A percentile compares a stretch with the other conserved stretches of the same genome.
These are phyloP conservation scores for Phalacrocorax brasilianus DNA, from an alignment of 2,113 vertebrate species.

Conservation along the genomic window DNA sequence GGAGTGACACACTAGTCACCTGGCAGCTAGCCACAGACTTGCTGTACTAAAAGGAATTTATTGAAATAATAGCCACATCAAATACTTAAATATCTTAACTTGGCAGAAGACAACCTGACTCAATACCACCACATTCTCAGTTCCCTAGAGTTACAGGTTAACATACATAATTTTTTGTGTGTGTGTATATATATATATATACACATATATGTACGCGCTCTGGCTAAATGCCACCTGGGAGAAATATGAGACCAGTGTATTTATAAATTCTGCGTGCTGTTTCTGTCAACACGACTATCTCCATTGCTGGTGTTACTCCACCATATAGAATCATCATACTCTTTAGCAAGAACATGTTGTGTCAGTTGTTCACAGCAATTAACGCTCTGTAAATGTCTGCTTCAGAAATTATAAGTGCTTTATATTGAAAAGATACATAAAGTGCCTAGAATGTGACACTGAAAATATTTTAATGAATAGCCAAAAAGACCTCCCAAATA, in stretches of 20 bases:
- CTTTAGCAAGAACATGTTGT: neutral
- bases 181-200: neutral
- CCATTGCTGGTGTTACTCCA: neutral
- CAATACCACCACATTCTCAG: neutral
- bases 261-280: neutral
- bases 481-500: neutral
- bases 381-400: neutral
- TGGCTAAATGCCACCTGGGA: neutral
- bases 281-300: neutral
- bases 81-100: neutral
- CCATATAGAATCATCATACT: neutral
- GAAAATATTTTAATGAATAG: neutral
- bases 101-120: neutral
- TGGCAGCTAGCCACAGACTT: neutral
- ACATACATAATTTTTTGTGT: no score
- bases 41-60: neutral
- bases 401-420: neutral
- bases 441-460: neutral
- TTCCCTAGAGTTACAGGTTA: neutral
- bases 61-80: neutral
- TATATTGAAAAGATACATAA: rapidly evolving
- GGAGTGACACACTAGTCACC: neutral
- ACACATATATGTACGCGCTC: neutral
- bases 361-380: neutral
- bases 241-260: neutral